Evolutionary conservation across 2,797 vertebrate genomes (phyloP).

Genomic region (Trichosurus vulpecula): DNA sequence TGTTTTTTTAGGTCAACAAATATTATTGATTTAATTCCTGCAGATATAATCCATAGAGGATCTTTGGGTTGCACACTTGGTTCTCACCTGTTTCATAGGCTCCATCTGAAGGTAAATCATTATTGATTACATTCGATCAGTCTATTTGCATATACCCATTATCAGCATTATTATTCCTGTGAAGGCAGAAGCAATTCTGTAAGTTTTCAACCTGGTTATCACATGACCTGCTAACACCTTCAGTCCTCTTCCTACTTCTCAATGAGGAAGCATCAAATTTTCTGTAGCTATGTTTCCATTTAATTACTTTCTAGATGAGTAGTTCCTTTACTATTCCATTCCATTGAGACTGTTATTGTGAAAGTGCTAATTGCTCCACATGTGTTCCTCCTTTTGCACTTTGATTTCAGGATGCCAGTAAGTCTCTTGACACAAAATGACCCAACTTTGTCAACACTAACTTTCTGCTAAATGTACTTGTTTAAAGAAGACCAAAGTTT

Average conservation of each 20-base stretch:
- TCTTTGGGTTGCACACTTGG: background rate
- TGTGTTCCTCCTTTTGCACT: background rate
- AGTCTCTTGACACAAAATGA: background rate
- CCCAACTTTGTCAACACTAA: background rate
- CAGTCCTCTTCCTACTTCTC: background rate
- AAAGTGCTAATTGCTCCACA: background rate
- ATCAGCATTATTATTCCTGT: background rate
- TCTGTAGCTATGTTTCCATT: background rate
- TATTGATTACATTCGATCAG: background rate
- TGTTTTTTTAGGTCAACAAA: background rate
- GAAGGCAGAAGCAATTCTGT: background rate
- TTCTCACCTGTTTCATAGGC: background rate
- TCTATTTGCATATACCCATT: background rate
- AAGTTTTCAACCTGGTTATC: background rate
- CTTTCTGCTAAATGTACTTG: background rate
- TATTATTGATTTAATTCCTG: background rate
- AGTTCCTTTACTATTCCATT: background rate
- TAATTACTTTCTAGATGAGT: background rate
- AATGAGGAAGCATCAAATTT: background rate
- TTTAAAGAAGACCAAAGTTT: background rate
- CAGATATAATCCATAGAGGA: background rate
- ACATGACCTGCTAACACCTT: background rate
- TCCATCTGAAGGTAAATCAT: background rate
- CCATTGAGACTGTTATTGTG: background rate
- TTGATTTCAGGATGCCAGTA: background rate